Evolutionary conservation across 2,888 invertebrate species (phyloP).

Genomic region (Desoria tigrina): DNA sequence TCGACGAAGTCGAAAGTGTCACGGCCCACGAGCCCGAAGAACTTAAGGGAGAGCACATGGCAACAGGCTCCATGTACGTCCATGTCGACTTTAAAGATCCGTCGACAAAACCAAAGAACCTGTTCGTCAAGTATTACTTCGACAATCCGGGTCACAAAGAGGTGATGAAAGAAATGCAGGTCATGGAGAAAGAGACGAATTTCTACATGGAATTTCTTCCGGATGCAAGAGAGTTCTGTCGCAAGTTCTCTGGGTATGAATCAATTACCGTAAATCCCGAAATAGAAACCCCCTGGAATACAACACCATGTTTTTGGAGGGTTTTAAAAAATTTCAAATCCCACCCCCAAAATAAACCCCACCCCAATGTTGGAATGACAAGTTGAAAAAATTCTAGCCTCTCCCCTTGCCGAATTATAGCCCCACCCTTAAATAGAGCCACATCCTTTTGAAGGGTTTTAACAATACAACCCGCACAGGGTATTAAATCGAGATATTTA

Average conservation of each 20-base stretch:
- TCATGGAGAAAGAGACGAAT: constrained; percentile 13
- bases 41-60: constrained; percentile 19
- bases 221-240: constrained; percentile 12
- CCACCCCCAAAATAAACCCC: too few species aligned
- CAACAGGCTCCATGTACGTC: constrained; percentile 6
- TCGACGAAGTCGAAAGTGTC: constrained; percentile 13
- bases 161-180: not conserved
- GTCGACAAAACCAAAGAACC: constrained; percentile 9
- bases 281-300: too few species aligned
- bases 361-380: too few species aligned
- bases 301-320: too few species aligned
- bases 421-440: too few species aligned
- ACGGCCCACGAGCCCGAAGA: not conserved
- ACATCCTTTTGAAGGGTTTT: too few species aligned
- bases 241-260: constrained; percentile 4
- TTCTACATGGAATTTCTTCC: constrained; percentile 18
- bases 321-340: too few species aligned
- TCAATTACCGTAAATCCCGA: too few species aligned
- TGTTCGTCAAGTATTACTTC: constrained; percentile 11
- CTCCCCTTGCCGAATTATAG: too few species aligned
- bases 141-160: not conserved
- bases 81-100: constrained; percentile 16
- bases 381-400: too few species aligned
- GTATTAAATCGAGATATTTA: too few species aligned
- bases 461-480: too few species aligned